Base-by-base conservation (phyloP, 1,140 invertebrate genomes). In the Vollenhovia emeryi region DNA sequence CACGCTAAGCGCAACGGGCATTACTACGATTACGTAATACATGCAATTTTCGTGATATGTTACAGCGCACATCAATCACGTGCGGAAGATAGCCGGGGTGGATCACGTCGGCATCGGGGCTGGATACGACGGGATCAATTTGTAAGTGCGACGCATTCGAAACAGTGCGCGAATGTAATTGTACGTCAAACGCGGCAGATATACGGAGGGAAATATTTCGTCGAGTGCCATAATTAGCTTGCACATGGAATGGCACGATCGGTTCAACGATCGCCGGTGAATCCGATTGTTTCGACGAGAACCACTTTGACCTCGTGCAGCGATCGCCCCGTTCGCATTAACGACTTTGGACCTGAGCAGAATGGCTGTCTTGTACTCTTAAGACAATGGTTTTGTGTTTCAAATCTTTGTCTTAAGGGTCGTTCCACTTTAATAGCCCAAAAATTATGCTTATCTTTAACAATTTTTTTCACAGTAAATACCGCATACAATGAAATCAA, bases 51-150 rank as follows among this genome's bases (percentile, higher is more conserved):
- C 9, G 7, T 36, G 45, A 45, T 59, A 68, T 93, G 90, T 96
- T 95, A 36, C 96, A 98, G 98, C 97, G 93, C 98, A 98, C 93
- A 98, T 98, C 92, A 97, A 98, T 93, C 97, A 98, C 93, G 97
- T 99, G 91, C 96, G 96, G 89, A 96, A 96, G 74, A 95, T 98
- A 85, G 97, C 97, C 45, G 98, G 98, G n/a, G 96, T 98, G 60
- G 97, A 98, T 94, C 97, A 97, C 92, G 97, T 98, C 45, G 98
- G 98, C 0, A 96, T 98, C 43, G 98, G 98, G 0, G 98, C 97
- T 24, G 98, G 98, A n/a, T 98, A 98, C 93, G 98, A 98, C 93
- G 98, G 98, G 86, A 98, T 98, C 86, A 97, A 98, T 95, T 96
- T 96, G 97, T 98, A 95, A 96, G 96, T 96, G 2, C 52, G n/a